Percentiles rank a stretch among this genome's conserved stretches.
Evolutionary conservation across 2,797 vertebrate species (phyloP).

Genomic region (Coregonus suidteri): DNA sequence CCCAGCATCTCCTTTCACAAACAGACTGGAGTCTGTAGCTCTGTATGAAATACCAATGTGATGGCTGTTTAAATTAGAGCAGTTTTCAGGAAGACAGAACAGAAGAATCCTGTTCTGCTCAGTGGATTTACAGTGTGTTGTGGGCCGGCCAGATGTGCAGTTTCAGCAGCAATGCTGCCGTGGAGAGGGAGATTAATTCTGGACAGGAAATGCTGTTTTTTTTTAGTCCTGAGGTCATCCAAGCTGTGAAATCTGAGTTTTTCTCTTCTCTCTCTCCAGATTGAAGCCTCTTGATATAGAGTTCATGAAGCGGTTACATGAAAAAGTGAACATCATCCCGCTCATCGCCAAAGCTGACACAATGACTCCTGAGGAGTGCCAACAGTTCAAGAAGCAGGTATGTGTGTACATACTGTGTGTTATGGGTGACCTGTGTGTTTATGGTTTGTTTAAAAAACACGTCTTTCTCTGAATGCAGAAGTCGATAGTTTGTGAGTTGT

Average conservation of each 20-base stretch:
- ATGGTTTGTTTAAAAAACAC: not conserved
- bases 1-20: not conserved
- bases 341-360: slow-evolving; percentile 98
- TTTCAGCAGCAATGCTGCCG: not conserved
- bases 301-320: slow-evolving; percentile 96
- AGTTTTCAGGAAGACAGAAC: slow-evolving; percentile 11
- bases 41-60: not conserved
- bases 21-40: not conserved
- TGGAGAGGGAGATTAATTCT: not conserved
- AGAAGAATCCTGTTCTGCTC: not conserved
- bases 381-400: slow-evolving; percentile 96
- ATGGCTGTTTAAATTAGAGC: not conserved
- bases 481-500: not conserved
- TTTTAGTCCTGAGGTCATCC: slow-evolving; percentile 25
- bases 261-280: slow-evolving; percentile 62
- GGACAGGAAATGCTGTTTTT: not conserved
- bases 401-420: slow-evolving; percentile 29
- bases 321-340: slow-evolving; percentile 97
- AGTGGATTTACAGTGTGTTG: slow-evolving; percentile 28
- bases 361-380: slow-evolving; percentile 94
- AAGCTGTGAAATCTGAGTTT: slow-evolving; percentile 24
- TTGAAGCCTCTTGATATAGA: slow-evolving; percentile 96
- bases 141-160: slow-evolving; percentile 36
- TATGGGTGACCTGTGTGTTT: slow-evolving; percentile 2
- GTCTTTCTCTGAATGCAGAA: not conserved